These are phyloP conservation scores for Acropora tenuis DNA, from an alignment of 64 coral and sea anemone genomes.

Conservation along the genomic window DNA sequence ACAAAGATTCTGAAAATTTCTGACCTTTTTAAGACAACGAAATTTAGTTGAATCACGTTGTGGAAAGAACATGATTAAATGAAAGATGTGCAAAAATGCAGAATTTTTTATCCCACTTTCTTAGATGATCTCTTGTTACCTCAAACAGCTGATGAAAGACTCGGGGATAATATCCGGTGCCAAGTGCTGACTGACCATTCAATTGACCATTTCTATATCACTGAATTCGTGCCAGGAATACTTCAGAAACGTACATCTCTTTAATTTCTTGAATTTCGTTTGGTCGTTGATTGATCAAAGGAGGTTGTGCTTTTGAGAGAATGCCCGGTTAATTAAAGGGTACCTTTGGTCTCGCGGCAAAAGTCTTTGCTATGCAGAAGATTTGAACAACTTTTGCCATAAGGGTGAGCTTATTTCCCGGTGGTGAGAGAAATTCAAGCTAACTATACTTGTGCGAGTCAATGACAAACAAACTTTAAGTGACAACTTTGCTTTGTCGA, in stretches of 20 bases:
- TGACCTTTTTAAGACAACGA: too few relatives aligned
- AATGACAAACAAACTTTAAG: too few relatives aligned
- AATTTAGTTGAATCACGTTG: neutral
- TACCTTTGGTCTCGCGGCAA: neutral
- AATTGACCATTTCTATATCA: neutral
- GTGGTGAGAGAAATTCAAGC: too few relatives aligned
- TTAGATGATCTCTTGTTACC: neutral
- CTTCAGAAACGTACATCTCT: neutral
- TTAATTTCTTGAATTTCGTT: neutral
- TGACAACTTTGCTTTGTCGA: too few relatives aligned
- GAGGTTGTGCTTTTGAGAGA: neutral
- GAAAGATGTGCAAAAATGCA: neutral
- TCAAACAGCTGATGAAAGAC: neutral
- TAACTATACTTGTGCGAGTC: too few relatives aligned
- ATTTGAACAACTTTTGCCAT: too few relatives aligned
- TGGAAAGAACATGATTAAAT: neutral
- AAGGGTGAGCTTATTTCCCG: too few relatives aligned
- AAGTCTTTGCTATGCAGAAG: too few relatives aligned
- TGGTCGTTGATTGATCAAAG: constrained; percentile 17
- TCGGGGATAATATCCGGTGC: neutral
- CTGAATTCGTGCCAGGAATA: constrained; percentile 9
- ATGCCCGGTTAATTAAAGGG: neutral
- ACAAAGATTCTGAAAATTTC: too few relatives aligned
- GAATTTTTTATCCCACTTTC: neutral
- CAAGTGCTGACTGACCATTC: neutral